These are phyloP conservation scores for Grallaria varia DNA, from an alignment of 2,113 vertebrate genomes.

Conservation along the genomic window DNA sequence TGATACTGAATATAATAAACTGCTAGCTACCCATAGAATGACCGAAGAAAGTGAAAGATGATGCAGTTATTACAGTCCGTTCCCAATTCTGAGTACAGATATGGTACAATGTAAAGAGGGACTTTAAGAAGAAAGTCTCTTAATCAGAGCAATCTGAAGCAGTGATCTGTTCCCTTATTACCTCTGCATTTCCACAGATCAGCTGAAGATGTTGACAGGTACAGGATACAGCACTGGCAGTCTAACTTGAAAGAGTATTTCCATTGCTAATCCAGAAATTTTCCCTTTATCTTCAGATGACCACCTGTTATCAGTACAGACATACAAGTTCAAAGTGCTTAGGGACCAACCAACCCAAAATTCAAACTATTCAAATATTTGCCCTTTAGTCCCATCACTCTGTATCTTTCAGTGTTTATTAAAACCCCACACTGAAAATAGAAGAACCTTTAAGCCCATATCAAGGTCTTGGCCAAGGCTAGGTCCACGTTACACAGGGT, in stretches of 20 bases:
- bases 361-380: background rate
- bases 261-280: background rate
- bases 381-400: background rate
- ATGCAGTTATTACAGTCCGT: background rate
- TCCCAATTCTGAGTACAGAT: background rate
- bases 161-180: background rate
- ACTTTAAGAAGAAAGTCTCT: background rate
- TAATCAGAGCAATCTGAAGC: background rate
- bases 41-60: background rate
- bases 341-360: background rate
- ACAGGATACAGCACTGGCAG: background rate
- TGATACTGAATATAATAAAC: background rate
- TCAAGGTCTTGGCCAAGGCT: background rate
- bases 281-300: background rate
- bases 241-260: background rate
- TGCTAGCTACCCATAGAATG: background rate
- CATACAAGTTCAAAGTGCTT: background rate
- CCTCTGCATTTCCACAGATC: background rate
- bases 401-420: background rate
- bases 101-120: background rate
- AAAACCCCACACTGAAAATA: background rate
- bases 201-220: background rate
- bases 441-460: background rate
- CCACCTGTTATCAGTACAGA: background rate
- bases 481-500: background rate